phyloP scores from a whole-genome alignment of 2,888 invertebrate species.

The Graphium colonna region DNA sequence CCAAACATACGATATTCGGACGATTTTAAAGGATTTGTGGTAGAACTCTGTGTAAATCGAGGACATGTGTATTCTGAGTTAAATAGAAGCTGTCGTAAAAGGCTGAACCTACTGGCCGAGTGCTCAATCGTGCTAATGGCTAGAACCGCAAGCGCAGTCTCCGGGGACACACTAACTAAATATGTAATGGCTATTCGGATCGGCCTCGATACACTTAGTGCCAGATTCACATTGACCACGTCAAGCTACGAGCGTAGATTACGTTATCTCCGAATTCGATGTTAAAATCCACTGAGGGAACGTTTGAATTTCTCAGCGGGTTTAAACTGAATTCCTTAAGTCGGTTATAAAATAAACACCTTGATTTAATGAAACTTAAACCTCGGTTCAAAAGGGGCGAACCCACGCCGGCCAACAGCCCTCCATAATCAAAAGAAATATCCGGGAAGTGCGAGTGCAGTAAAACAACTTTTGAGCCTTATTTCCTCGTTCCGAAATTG shows the following conservation, averaged over 20 bases:
- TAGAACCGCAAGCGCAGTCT: slow-evolving; percentile 69
- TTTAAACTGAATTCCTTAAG: neutral
- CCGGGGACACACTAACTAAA: slow-evolving; percentile 67
- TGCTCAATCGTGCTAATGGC: slow-evolving; percentile 73
- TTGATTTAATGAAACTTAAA: slow-evolving; percentile 8
- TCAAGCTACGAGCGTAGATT: slow-evolving; percentile 40
- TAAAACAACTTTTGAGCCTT: slow-evolving; percentile 73
- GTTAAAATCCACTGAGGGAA: neutral
- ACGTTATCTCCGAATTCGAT: neutral
- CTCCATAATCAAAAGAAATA: slow-evolving; percentile 54
- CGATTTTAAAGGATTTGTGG: neutral
- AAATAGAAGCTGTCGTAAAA: slow-evolving; percentile 37
- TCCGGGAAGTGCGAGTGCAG: slow-evolving; percentile 64
- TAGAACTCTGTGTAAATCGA: neutral
- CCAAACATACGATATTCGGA: neutral
- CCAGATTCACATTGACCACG: slow-evolving; percentile 48
- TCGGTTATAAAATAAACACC: neutral
- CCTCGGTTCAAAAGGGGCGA: slow-evolving; percentile 16
- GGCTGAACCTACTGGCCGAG: slow-evolving; percentile 41
- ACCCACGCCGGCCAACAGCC: slow-evolving; percentile 31
- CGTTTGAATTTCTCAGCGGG: neutral
- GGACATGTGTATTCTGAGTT: slow-evolving; percentile 12
- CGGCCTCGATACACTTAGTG: slow-evolving; percentile 55
- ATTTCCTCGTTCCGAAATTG: slow-evolving; percentile 77
- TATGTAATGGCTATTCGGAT: slow-evolving; percentile 67